These are phyloP conservation scores for Thereva unica DNA, from an alignment of 2,888 invertebrate species.

Conservation along the genomic window DNA sequence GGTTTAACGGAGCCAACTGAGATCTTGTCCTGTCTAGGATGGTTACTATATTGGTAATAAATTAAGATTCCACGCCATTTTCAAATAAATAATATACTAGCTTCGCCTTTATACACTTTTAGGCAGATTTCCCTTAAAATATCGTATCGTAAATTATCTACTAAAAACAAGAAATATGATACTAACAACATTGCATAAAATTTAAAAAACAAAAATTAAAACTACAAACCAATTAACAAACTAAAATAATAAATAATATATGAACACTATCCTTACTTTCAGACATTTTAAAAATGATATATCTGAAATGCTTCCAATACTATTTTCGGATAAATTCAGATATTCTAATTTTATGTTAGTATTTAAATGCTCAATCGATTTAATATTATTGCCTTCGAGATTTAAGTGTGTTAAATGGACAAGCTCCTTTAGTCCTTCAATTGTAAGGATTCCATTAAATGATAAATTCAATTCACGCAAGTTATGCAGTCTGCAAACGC, in stretches of 20 bases:
- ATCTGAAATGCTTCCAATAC: conserved; percentile 82
- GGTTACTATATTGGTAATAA: too few relatives aligned
- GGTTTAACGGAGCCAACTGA: too few relatives aligned
- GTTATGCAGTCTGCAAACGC: conserved; percentile 78
- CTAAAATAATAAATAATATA: conserved; percentile 10
- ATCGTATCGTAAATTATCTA: too few relatives aligned
- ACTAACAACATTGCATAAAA: background rate
- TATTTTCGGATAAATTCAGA: conserved; percentile 87
- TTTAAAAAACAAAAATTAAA: conserved; percentile 5
- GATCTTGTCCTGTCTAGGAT: too few relatives aligned
- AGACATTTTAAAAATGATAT: conserved; percentile 79
- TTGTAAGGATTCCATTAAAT: conserved; percentile 84
- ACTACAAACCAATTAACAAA: conserved; percentile 18
- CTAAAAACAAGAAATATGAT: too few relatives aligned
- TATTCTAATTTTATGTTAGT: conserved; percentile 79
- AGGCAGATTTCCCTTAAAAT: too few relatives aligned
- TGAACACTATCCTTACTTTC: conserved; percentile 66
- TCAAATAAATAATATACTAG: too few relatives aligned
- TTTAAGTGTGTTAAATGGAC: conserved; percentile 79
- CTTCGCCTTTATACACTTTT: too few relatives aligned
- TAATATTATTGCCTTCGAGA: conserved; percentile 87
- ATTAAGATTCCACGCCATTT: too few relatives aligned
- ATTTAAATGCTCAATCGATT: conserved; percentile 88
- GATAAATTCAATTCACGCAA: conserved; percentile 81
- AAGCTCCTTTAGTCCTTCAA: conserved; percentile 87